Base-by-base conservation (phyloP, 2,888 invertebrate species). In the Andrena fulva region DNA sequence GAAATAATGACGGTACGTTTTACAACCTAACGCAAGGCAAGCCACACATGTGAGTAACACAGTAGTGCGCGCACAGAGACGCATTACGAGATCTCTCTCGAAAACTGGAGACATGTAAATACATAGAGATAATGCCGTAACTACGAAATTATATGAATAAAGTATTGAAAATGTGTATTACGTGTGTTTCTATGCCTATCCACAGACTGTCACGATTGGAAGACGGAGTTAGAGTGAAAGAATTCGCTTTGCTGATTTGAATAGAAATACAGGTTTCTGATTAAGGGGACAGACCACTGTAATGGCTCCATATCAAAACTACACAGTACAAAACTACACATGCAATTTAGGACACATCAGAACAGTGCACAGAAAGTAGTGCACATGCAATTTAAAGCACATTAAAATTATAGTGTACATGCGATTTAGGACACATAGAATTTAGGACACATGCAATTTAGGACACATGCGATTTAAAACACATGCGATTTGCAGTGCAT, bases 101-200 rank as follows among this genome's bases (percentile, higher is more conserved):
- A 62, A 60, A 84, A 56, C 24, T 52, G 80, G 77, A 85, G 84
- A 84, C 74, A 85, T 91, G 90, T 91, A 91, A 89, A 91, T 91
- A 91, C 67, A 85, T 91, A 91, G 90, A 77, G 77, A 85, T 91
- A 89, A 90, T 87, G 90, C 84, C 88, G 77, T 89, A 88, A 89
- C 84, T 90, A 88, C 88, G 73, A 91, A 89, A 90, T 91, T 91
- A 89, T 90, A 91, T 86, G 90, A 91, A 91, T 91, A 91, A 91
- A 91, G 77, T 89, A 90, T 83, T 86, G 79, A 87, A 87, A 90
- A 88, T 80, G 80, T 82, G 76, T 50, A 70, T 16, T 50, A 73
- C 33, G 8, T 2, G 7, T n/a, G 12, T 54, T 78, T 31, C 27
- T 2, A 29, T 68, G 29, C 35, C 42, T 50, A 24, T 31, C 66